A percentile compares a stretch with the other conserved stretches of the same genome.
phyloP scores from a whole-genome alignment of 2,888 invertebrate species.

The Trichogramma evanescens region DNA sequence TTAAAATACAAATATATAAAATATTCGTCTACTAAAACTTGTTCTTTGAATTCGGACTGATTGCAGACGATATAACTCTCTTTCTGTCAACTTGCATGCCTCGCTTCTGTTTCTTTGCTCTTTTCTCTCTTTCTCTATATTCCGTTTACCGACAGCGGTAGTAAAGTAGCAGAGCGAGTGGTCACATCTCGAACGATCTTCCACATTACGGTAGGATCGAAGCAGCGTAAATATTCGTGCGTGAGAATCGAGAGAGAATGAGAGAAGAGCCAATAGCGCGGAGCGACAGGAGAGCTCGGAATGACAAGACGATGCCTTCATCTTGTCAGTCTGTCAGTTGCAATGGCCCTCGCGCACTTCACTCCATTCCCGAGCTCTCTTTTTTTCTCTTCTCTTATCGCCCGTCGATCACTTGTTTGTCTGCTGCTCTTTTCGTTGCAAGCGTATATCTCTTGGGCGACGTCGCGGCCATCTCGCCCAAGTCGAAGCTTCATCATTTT shows the following conservation, averaged over 20 bases:
- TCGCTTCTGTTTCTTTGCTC: background rate
- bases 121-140: slow-evolving; percentile 13
- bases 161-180: slow-evolving; percentile 4
- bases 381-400: slow-evolving; percentile 15
- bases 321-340: slow-evolving; percentile 34
- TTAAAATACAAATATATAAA: too few relatives aligned
- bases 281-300: slow-evolving; percentile 24
- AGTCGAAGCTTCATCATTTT: too few relatives aligned
- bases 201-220: too few relatives aligned
- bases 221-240: too few relatives aligned
- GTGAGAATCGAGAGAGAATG: slow-evolving; percentile 1
- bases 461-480: too few relatives aligned
- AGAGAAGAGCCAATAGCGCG: slow-evolving; percentile 7
- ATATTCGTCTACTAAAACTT: too few relatives aligned
- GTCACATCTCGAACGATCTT: too few relatives aligned
- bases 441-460: slow-evolving; percentile 4
- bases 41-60: slow-evolving; percentile 16
- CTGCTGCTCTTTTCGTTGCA: slow-evolving; percentile 1
- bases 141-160: slow-evolving; percentile 21
- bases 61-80: slow-evolving; percentile 14
- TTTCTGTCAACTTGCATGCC: background rate
- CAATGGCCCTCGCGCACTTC: slow-evolving; percentile 38
- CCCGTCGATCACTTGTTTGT: slow-evolving; percentile 9
- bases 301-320: slow-evolving; percentile 44
- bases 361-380: slow-evolving; percentile 30